Evolutionary conservation across 2,113 vertebrate genomes (phyloP).

Genomic region (Pteronura brasiliensis): DNA sequence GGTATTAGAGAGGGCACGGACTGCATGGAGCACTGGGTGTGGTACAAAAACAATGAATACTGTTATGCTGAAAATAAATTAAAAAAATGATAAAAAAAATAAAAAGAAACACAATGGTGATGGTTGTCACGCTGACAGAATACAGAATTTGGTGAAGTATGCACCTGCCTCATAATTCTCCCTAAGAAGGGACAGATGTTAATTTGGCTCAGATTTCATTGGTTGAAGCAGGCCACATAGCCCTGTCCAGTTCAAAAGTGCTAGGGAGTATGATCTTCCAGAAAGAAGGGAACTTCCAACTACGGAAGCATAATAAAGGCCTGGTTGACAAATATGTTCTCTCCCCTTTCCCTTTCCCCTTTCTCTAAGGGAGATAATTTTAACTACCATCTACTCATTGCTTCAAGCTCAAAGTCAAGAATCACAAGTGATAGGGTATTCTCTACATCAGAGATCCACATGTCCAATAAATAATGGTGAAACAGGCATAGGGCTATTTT

Average conservation of each 20-base stretch:
- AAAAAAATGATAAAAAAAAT: too few species aligned
- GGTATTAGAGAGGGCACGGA: too few species aligned
- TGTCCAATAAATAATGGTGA: neutral
- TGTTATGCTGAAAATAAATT: too few species aligned
- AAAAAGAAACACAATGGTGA: neutral
- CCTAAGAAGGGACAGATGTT: neutral
- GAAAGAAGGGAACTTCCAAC: neutral
- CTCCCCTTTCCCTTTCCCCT: neutral
- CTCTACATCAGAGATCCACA: neutral
- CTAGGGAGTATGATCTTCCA: neutral
- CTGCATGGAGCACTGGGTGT: too few species aligned
- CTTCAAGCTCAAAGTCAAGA: neutral
- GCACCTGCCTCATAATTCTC: neutral
- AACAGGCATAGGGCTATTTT: neutral
- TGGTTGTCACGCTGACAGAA: neutral
- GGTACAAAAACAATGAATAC: too few species aligned
- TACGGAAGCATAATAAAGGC: neutral
- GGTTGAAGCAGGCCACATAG: neutral
- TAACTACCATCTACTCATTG: neutral
- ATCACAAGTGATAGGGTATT: neutral
- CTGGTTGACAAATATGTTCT: neutral
- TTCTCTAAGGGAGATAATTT: neutral
- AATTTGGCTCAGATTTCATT: neutral
- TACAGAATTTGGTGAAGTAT: neutral
- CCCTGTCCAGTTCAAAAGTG: neutral